Evolutionary conservation across 2,888 invertebrate genomes (phyloP).

Genomic region (Dasysyrphus tricinctus): DNA sequence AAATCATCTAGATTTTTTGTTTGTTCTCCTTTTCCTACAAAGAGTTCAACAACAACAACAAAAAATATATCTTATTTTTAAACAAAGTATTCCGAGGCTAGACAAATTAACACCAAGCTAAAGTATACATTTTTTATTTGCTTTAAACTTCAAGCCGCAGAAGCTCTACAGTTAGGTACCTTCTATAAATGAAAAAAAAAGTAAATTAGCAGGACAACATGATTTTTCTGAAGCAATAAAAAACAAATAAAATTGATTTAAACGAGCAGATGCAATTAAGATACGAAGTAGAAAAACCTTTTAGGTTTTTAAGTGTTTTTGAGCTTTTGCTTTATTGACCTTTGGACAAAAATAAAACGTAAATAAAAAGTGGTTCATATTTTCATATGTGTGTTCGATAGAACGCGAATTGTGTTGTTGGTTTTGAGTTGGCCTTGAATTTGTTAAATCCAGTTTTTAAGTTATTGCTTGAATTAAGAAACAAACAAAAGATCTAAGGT

Average conservation of each 20-base stretch:
- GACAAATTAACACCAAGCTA: slow-evolving; percentile 22
- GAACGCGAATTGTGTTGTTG: neutral
- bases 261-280: neutral
- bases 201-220: slow-evolving; percentile 7
- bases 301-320: neutral
- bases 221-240: slow-evolving; percentile 2
- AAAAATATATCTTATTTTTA: slow-evolving; percentile 11
- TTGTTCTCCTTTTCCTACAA: neutral
- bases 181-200: neutral
- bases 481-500: neutral
- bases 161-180: neutral
- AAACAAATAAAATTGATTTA: neutral
- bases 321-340: neutral
- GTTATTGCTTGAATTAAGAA: neutral
- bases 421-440: neutral
- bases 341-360: neutral
- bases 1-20: slow-evolving; percentile 25
- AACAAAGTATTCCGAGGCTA: neutral
- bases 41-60: neutral
- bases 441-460: neutral
- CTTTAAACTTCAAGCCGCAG: slow-evolving; percentile 18
- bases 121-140: neutral
- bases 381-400: neutral
- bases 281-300: slow-evolving; percentile 8
- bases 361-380: neutral